Evolutionary conservation across 2,113 vertebrate genomes (phyloP).

Genomic region (Phodopus roborovskii): DNA sequence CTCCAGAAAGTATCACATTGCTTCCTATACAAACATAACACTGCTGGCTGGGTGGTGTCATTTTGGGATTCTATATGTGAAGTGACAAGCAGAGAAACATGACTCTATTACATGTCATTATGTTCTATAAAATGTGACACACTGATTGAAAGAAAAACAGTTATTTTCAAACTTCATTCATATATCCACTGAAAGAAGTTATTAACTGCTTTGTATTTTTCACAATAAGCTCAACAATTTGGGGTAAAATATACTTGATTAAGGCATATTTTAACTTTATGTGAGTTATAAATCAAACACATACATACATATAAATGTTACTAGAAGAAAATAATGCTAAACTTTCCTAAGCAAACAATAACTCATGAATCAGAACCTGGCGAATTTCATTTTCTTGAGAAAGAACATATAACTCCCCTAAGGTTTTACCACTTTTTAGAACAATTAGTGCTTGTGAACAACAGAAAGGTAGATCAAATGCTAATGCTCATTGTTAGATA

Average conservation of each 20-base stretch:
- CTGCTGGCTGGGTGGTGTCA: conserved; percentile 60
- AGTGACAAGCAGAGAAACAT: conserved; percentile 71
- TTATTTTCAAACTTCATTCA: conserved; percentile 72
- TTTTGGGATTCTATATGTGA: conserved; percentile 63
- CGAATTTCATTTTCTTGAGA: conserved; percentile 3
- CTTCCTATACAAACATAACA: conserved; percentile 48
- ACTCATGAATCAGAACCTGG: background rate
- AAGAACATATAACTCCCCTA: background rate
- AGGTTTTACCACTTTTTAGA: background rate
- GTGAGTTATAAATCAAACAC: conserved; percentile 41
- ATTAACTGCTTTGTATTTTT: conserved; percentile 46
- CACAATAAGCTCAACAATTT: conserved; percentile 25
- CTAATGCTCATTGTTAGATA: background rate
- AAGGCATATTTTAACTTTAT: conserved; percentile 35
- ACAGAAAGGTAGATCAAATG: background rate
- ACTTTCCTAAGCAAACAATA: background rate
- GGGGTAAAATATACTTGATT: conserved; percentile 32
- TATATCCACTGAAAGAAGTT: conserved; percentile 46
- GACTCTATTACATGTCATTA: conserved; percentile 44
- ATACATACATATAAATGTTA: background rate
- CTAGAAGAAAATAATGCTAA: conserved; percentile 22
- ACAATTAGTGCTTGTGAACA: background rate
- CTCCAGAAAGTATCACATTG: conserved; percentile 73
- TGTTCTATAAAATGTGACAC: conserved; percentile 59
- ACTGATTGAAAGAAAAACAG: conserved; percentile 55